Evolutionary conservation across 2,888 invertebrate species (phyloP).

Genomic region (Andrena fulva): DNA sequence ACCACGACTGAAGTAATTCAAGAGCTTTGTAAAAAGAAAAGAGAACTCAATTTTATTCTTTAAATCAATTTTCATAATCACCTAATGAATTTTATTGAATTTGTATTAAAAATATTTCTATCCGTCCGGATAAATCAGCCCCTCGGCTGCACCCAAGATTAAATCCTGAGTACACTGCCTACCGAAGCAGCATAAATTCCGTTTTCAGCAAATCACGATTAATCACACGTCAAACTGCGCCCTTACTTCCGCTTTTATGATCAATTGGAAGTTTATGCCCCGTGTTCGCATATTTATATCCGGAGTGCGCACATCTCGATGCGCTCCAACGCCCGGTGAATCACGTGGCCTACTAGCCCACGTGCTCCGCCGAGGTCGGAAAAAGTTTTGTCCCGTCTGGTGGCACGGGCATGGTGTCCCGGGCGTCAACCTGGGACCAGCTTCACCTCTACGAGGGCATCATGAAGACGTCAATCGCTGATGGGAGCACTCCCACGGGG

Average conservation of each 20-base stretch:
- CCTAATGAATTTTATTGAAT: too few species aligned
- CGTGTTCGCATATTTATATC: conserved; percentile 42
- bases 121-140: too few species aligned
- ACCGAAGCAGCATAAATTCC: too few species aligned
- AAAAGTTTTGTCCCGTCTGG: conserved; percentile 59
- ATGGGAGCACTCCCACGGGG: conserved; percentile 59
- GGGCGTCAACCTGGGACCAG: conserved; percentile 15
- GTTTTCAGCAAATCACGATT: too few species aligned
- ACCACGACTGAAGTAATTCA: too few species aligned
- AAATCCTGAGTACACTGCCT: too few species aligned
- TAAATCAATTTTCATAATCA: too few species aligned
- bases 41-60: too few species aligned
- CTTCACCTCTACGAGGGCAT: conserved; percentile 40
- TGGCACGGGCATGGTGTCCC: neutral
- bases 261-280: conserved; percentile 56
- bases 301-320: conserved; percentile 48
- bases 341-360: conserved; percentile 70
- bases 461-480: conserved; percentile 75
- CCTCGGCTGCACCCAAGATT: too few species aligned
- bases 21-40: too few species aligned
- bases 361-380: conserved; percentile 51
- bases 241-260: conserved; percentile 57
- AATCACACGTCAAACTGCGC: conserved; percentile 17
- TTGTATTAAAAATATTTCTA: too few species aligned
- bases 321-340: conserved; percentile 61